phyloP scores from a whole-genome alignment of 2,888 invertebrate genomes.

The Isotomurus palustris region DNA sequence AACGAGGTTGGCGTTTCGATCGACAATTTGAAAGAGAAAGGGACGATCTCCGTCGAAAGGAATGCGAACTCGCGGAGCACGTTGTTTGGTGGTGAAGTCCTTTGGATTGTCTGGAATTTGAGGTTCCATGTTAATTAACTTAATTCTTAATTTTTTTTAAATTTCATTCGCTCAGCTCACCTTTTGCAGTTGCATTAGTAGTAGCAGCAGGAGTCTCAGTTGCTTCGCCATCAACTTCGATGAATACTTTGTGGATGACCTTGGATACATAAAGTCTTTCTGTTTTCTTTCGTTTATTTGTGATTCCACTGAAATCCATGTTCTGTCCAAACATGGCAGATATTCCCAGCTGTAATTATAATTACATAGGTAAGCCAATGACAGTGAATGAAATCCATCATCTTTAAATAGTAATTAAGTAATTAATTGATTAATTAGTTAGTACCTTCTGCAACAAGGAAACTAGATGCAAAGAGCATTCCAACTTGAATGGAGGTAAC shows the following conservation, averaged over 20 bases:
- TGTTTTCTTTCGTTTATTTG: conserved; percentile 54
- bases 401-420: too few species aligned
- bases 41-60: conserved; percentile 38
- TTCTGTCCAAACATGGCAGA: conserved; percentile 58
- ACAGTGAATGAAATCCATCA: too few species aligned
- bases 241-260: conserved; percentile 76
- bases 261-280: conserved; percentile 60
- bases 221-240: conserved; percentile 83
- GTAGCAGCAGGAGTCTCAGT: conserved; percentile 82
- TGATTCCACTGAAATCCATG: conserved; percentile 64
- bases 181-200: conserved; percentile 59
- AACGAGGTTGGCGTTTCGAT: conserved; percentile 31
- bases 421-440: too few species aligned
- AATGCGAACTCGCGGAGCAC: conserved; percentile 20
- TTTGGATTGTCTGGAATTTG: too few species aligned
- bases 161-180: too few species aligned
- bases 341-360: conserved; percentile 66
- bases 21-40: conserved; percentile 40
- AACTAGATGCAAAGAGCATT: conserved; percentile 62
- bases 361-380: too few species aligned
- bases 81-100: too few species aligned
- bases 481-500: conserved; percentile 61
- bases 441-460: conserved; percentile 58
- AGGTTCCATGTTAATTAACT: too few species aligned
- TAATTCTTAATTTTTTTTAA: too few species aligned